phyloP scores from a whole-genome alignment of 2,797 vertebrate species.

The Pristis pectinata region DNA sequence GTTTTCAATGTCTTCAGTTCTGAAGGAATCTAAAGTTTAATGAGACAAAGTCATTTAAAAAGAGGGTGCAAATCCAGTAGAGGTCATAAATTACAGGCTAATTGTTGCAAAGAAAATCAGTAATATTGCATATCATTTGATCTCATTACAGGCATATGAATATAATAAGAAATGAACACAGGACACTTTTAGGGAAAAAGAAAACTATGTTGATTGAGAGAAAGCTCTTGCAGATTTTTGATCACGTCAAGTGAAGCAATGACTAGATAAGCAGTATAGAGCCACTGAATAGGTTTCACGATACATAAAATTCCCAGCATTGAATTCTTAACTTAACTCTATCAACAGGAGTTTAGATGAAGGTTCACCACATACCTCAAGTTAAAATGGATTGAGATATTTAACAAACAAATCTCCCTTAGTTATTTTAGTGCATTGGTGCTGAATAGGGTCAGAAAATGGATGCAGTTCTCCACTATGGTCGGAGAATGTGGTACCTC shows the following conservation, averaged over 20 bases:
- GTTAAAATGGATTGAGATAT: background rate
- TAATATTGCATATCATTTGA: background rate
- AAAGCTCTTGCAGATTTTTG: background rate
- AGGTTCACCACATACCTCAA: background rate
- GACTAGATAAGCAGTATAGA: background rate
- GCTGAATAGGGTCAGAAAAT: background rate
- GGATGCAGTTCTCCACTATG: background rate
- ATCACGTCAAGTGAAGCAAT: background rate
- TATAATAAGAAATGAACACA: background rate
- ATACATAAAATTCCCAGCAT: background rate
- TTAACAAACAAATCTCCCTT: background rate
- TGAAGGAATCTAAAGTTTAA: conserved; percentile 6
- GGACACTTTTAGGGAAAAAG: background rate
- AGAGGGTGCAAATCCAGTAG: background rate
- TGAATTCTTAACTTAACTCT: background rate
- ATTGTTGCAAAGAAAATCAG: background rate
- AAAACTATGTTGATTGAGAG: background rate
- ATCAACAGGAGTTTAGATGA: background rate
- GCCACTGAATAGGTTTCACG: background rate
- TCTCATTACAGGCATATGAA: background rate
- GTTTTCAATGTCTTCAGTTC: background rate
- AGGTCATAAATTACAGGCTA: background rate
- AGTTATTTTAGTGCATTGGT: background rate
- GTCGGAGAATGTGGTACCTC: background rate
- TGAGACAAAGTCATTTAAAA: background rate